Conservation (phyloP, 2,888 invertebrate species). For the Dasysyrphus tricinctus region DNA sequence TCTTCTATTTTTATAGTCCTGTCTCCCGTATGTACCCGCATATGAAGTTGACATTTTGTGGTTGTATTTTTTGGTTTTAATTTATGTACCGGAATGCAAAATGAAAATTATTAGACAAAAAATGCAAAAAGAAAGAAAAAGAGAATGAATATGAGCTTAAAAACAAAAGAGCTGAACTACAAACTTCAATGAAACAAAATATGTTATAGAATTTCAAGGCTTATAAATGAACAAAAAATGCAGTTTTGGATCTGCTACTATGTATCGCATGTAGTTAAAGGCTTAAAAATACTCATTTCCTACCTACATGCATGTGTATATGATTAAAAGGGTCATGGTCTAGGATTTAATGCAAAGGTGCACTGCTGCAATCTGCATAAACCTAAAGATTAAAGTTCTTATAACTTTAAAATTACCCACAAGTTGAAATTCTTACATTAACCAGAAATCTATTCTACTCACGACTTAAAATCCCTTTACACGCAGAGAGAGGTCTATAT, state of each 20-base stretch:
- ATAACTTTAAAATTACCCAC: slow-evolving; percentile 3
- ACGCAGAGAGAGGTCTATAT: neutral
- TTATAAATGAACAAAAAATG: neutral
- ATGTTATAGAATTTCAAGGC: neutral
- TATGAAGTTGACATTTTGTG: slow-evolving; percentile 58
- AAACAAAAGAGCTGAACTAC: slow-evolving; percentile 34
- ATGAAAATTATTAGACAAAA: slow-evolving; percentile 11
- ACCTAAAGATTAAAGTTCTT: slow-evolving; percentile 9
- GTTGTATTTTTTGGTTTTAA: slow-evolving; percentile 36
- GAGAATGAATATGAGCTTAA: slow-evolving; percentile 12
- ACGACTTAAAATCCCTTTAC: slow-evolving; percentile 32
- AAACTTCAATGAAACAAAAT: slow-evolving; percentile 4
- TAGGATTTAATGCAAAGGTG: neutral
- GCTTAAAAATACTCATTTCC: neutral
- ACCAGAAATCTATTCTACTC: slow-evolving; percentile 16
- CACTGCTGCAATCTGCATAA: slow-evolving; percentile 15
- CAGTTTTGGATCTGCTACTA: neutral
- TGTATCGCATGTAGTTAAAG: neutral
- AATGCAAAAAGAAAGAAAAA: neutral
- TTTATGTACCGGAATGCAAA: slow-evolving; percentile 48
- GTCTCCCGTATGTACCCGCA: slow-evolving; percentile 48
- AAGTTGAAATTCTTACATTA: neutral
- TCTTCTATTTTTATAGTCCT: slow-evolving; percentile 27
- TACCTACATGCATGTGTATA: neutral
- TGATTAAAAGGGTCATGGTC: slow-evolving; percentile 32